A percentile compares a stretch with the other conserved stretches of the same genome.
These are phyloP conservation scores for Acromyrmex charruanus DNA, from an alignment of 1,140 invertebrate genomes.

Conservation along the genomic window DNA sequence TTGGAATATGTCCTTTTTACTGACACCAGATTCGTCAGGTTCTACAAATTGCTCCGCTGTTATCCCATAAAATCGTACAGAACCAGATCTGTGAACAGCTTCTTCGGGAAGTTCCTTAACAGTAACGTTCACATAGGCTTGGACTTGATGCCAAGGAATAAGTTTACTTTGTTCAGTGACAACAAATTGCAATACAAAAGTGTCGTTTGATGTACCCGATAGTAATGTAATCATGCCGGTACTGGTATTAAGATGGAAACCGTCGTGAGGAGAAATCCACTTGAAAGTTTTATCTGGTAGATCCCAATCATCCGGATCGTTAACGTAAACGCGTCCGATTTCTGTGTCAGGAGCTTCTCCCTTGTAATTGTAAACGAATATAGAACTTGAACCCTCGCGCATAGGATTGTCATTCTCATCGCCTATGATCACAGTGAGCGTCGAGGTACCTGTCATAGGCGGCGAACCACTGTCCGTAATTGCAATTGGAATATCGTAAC, in stretches of 20 bases:
- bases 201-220: constrained; percentile 89
- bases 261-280: constrained; percentile 88
- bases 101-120: constrained; percentile 95
- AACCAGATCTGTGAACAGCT: constrained; percentile 96
- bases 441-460: constrained; percentile 91
- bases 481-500: constrained; percentile 94
- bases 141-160: constrained; percentile 88
- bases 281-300: constrained; percentile 94
- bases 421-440: constrained; percentile 94
- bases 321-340: constrained; percentile 96
- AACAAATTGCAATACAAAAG: constrained; percentile 90
- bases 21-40: constrained; percentile 88
- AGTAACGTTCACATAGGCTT: constrained; percentile 93
- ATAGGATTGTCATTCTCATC: constrained; percentile 97
- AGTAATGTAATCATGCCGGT: constrained; percentile 95
- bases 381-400: constrained; percentile 92
- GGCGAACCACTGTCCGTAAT: constrained; percentile 94
- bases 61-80: constrained; percentile 93
- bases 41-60: constrained; percentile 95
- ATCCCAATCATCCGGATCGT: constrained; percentile 98
- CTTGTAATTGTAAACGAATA: constrained; percentile 97
- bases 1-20: constrained; percentile 92
- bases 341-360: constrained; percentile 91
- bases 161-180: constrained; percentile 89
- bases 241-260: constrained; percentile 90